Conservation (phyloP, 2,113 vertebrate species). For the Piprites chloris region DNA sequence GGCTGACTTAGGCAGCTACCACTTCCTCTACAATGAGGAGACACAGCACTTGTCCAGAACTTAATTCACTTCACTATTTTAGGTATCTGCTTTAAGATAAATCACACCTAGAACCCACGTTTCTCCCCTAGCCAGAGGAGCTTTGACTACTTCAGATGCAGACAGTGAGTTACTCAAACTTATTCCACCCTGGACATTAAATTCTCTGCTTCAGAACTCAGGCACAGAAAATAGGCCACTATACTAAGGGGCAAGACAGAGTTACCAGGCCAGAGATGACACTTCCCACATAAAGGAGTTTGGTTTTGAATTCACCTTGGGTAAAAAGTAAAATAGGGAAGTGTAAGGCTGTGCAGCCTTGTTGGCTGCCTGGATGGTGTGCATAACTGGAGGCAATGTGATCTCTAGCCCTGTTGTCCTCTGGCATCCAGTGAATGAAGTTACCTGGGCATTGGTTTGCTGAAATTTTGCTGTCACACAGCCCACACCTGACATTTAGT, state of each 20-base stretch:
- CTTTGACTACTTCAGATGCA: neutral
- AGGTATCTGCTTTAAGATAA: neutral
- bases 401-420: neutral
- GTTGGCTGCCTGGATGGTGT: neutral
- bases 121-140: neutral
- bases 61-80: neutral
- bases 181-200: neutral
- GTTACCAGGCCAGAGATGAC: neutral
- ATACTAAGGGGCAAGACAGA: fast-evolving
- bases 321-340: neutral
- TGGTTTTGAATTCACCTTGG: neutral
- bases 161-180: neutral
- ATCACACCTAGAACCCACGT: neutral
- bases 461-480: neutral
- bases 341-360: fast-evolving
- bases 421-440: neutral
- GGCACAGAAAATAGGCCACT: neutral
- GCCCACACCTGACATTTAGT: neutral
- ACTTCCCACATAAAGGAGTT: neutral
- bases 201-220: neutral
- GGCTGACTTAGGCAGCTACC: neutral
- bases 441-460: fast-evolving
- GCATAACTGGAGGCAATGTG: neutral
- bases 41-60: neutral
- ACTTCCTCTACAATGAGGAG: neutral